Base-by-base conservation (phyloP, 2,797 vertebrate genomes). In the Hippoglossus hippoglossus region DNA sequence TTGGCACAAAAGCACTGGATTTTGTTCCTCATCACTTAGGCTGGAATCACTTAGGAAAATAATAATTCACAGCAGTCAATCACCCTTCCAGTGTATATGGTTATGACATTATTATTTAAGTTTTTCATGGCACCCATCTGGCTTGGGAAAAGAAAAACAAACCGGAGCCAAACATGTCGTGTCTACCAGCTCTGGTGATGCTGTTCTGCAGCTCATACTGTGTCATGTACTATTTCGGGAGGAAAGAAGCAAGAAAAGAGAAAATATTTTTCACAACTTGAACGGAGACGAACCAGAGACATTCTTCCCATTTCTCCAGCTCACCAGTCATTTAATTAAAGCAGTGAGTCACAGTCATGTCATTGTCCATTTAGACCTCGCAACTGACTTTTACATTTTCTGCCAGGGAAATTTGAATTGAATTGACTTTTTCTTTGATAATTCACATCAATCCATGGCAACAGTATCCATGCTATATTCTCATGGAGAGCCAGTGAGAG, bases 371-470 rank as follows among this genome's bases (percentile, higher is more conserved):
- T 58, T 54, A 24, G 25, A 44, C 39, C 41, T 53, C 16, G 51
- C 8, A 28, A 49, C 9, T 52, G 47, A 36, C 1, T 60, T 53
- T 16, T n/a, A 55, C 24, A 60, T 67, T 63, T 46, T 46, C 16
- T 19, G 44, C 15, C 44, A 46, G 44, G 44, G 36, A 39, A 1
- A 34, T 61, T 47, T 21, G 28, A 31, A 31, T 28, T 8, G 28
- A 31, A 31, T 8, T 52, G 25, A 25, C 54, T 2, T 52, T n/a
- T 50, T 65, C 58, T 49, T 19, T 26, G 22, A 52, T 54, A 25
- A 57, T 31, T 81, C 22, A 58, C 61, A 68, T 64, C 50, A 59
- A 44, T 58, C 51, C 52, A 63, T 25, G 47, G 41, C 52, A 64
- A 28, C 73, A 47, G n/a, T 21, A 13, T 39, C 8, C 24, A 54